Evolutionary conservation across 2,888 invertebrate genomes (phyloP), one percentile per base, ranked within the genome.

Genomic region (Drosophila fulvimacula): DNA sequence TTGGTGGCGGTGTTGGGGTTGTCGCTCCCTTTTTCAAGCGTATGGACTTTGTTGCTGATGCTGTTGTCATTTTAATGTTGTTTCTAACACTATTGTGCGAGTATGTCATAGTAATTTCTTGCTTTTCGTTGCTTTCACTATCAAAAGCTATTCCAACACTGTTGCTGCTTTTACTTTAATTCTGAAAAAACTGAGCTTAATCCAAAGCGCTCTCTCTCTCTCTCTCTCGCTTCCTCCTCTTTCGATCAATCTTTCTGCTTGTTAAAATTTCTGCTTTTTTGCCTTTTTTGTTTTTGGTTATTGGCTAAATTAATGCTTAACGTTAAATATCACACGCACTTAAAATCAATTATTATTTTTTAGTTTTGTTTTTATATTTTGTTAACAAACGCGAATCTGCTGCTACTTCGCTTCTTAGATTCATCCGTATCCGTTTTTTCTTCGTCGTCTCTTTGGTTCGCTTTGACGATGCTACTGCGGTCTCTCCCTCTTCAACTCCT

Each of bases 71-170:
- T 89, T 90, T 91, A 79, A 92, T 82, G 87, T 92, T 92, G 81
- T 90, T 91, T 87, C 91, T 91, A 91, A 91, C 91, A 88, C 90
- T 91, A 91, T 92, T 92, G 92, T 92, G 92, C 92, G 92, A 92
- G 91, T 92, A 92, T 90, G 92, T 92, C 92, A 92, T 92, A 90
- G 89, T 92, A 84, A 79, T 73, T 79, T 66, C 60, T 76, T 73
- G 32, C 21, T 62, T 78, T 63, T 72, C 71, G 62, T 69, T 72
- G 75, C 71, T 79, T 82, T 72, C 62, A 67, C 56, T 57, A 11
- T n/a, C 44, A 63, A 78, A 71, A 56, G 46, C 66, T 46, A 60
- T 24, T 52, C 53, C 56, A 57, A 63, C 69, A 58, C 27, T 65
- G 51, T 32, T 60, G 67, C 44, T 58, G 21, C 9, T 61, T 15